Evolutionary conservation across 2,113 vertebrate species (phyloP), one percentile per base, ranked within the genome.

Genomic region (Amia ocellicauda): DNA sequence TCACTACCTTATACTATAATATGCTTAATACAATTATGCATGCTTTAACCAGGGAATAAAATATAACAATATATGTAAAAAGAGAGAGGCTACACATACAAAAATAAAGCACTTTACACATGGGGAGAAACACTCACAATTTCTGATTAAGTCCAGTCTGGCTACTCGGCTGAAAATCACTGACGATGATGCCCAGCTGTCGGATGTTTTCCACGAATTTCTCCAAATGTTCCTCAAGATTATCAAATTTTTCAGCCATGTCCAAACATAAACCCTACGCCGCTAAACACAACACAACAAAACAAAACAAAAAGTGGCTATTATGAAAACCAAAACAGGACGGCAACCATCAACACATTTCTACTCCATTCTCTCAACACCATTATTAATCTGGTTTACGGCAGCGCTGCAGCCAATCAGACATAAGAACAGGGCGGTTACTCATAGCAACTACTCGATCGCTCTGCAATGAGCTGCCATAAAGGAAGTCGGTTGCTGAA

Each of bases 151-250:
- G 94, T 3, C 91, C 96, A 3, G 94, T 86, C 74, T 99, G 96
- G 75, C 97, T 98, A 87, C 96, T 99, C 7, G 97, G 95, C 78
- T 98, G 97, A 77, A 99, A 99, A 79, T 98, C 95, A 71, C 97
- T 98, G 59, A 99, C 96, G 79, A 99, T 97, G 73, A 99, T 99
- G 71, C 97, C 96, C 64, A 99, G 74, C 80, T 99, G 97, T 28
- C 97, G 91, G 72, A 99, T 98, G 68, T 99, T 99, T 86, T 98
- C 97, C 74, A 98, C 91, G 29, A 99, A 99, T 83, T 99, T 98
- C 86, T 99, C 96, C 73, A 98, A 78, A 55, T 98, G 94, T 65
- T 99, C 97, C 74, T 99, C 97, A 58, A 99, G 78, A 2, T 95
- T 97, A 45, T 99, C 97, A 61, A 98, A 98, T 80, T 94, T 98